Base-by-base conservation (phyloP, 2,888 invertebrate genomes). In the Ennomos erosarius region DNA sequence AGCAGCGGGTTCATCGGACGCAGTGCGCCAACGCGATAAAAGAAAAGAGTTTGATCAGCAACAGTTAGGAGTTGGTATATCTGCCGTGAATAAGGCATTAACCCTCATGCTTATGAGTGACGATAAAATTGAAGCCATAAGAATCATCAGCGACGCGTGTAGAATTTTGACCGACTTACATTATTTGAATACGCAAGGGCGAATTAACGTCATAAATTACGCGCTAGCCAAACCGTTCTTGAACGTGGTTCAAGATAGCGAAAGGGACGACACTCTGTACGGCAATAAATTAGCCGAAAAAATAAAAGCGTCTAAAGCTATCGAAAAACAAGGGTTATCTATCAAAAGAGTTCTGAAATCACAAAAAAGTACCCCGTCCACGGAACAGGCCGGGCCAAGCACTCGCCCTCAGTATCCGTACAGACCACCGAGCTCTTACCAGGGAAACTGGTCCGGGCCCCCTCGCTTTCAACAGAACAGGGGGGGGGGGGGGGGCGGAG, bases 301-400 rank as follows among this genome's bases (percentile, higher is more conserved):
- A 44, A 55, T 55, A 35, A 49, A 55, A 26, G 55, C 38, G 10
- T 38, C 55, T 9, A 49, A 49, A 11, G 44, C 49, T 2, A 44
- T 55, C n/a, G 44, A 38, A 12, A 55, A 55, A 44, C 49, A 49
- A 38, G 55, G 55, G 8, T 11, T 34, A 10, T 34, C 33, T 2
- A 45, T 45, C 9, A 45, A 45, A 13, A 45, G 33, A 11, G 1
- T 34, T 33, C 9, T 9, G 8, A 34, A 33, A 11, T n/a, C 11
- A 33, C 45, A n/a, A 34, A 45, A 45, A 45, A 6, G 9, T 11
- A 9, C 11, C 9, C 34, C 34, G n/a, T n/a, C 11, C n/a, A 12
- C 3, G 8, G 34, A 45, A n/a, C 45, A 33, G 10, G 13, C 43
- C 0, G 13, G 9, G 45, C 8, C 34, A 8, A 33, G 45, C n/a